These are phyloP conservation scores for Coelinius sp. DNA, from an alignment of 2,888 invertebrate species.

Conservation along the genomic window DNA sequence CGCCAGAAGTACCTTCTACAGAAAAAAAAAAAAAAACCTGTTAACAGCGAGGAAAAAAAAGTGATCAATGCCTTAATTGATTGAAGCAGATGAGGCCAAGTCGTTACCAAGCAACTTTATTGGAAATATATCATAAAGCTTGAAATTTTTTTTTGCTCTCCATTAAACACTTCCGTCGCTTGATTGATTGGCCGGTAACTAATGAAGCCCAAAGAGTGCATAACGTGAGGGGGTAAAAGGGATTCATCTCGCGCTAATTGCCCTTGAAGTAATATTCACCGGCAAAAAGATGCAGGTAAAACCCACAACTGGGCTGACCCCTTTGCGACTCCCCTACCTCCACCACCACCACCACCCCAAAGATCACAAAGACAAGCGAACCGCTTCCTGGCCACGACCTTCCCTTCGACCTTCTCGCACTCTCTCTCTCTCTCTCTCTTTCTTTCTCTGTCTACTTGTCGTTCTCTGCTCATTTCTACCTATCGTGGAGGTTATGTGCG, in stretches of 20 bases:
- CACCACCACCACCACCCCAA: slow-evolving; percentile 37
- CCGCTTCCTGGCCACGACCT: slow-evolving; percentile 60
- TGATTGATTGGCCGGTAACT: slow-evolving; percentile 64
- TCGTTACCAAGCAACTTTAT: neutral
- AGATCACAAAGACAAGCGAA: slow-evolving; percentile 60
- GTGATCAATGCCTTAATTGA: neutral
- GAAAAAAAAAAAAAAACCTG: neutral
- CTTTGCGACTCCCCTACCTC: slow-evolving; percentile 53
- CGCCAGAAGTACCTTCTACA: too few species aligned
- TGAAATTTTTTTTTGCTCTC: neutral
- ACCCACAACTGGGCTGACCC: slow-evolving; percentile 41
- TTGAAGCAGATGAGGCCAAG: slow-evolving; percentile 7
- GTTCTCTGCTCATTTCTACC: slow-evolving; percentile 55
- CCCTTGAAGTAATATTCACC: slow-evolving; percentile 55
- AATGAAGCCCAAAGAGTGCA: slow-evolving; percentile 51
- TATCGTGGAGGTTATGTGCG: slow-evolving; percentile 50
- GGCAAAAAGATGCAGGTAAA: slow-evolving; percentile 39
- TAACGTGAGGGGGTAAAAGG: neutral
- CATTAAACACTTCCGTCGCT: slow-evolving; percentile 34
- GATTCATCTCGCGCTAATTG: slow-evolving; percentile 53
- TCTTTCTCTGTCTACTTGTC: neutral
- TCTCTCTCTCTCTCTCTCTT: neutral
- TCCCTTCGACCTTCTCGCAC: slow-evolving; percentile 50
- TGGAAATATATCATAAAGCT: neutral
- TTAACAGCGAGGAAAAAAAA: neutral